Evolutionary conservation across 2,113 vertebrate genomes (phyloP), one percentile per base, ranked within the genome.

Genomic region (Cryptotis parvus): DNA sequence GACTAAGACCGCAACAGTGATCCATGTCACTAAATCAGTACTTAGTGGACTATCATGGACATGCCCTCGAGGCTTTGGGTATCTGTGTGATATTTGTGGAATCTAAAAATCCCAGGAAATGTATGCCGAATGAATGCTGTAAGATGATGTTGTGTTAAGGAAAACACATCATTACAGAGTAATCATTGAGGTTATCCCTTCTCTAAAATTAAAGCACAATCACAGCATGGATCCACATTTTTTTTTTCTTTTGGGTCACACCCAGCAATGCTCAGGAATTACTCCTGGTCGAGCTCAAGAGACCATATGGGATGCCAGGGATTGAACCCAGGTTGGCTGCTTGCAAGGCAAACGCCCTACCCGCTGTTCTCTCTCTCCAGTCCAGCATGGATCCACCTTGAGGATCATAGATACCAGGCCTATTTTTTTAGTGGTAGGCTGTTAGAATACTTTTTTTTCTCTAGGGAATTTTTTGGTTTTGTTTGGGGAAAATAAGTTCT

Each of bases 381-480:
- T n/a, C n/a, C 35, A 63, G 18, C 18, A 9, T 78, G 9, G 3
- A 68, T 82, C 31, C 49, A 76, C 1, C 63, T 68, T 22, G 35
- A 77, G n/a, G 35, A 52, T 66, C 29, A 66, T 79, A 68, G 52
- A 33, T 73, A 69, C n/a, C 55, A 33, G 35, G 78, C 66, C 43
- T 91, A 1, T 77, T 94, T 94, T n/a, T 87, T 86, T 73, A 89
- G n/a, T 84, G 45, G 31, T 93, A 49, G 87, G 24, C 73, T 76
- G 26, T 83, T 65, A 75, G 45, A 49, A 49, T 49, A 49, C 9
- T 91, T 92, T 15, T 81, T 41, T 55, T 90, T 29, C 11, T 11
- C 45, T 49, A 12, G 45, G 10, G 45, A 49, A 7, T 10, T 49
- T 49, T 49, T 49, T 49, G 45, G 45, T 49, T 49, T 49, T 49